Conservation (phyloP, 2,797 vertebrate species). For the Schizopygopsis malacanthus region DNA sequence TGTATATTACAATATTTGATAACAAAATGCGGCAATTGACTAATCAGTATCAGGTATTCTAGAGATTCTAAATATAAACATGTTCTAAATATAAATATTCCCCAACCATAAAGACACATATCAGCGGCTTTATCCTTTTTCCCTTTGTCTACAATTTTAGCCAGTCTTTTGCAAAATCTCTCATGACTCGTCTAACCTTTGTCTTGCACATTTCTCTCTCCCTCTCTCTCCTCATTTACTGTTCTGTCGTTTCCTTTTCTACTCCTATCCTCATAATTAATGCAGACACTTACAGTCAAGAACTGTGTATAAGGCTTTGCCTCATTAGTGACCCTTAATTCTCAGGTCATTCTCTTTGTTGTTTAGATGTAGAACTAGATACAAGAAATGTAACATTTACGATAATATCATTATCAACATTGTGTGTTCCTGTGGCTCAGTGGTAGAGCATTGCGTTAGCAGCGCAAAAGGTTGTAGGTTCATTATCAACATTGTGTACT, state of each 20-base stretch:
- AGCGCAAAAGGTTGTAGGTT: no score
- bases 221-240: slow-evolving; percentile 1
- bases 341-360: neutral
- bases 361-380: neutral
- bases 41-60: neutral
- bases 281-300: slow-evolving; percentile 33
- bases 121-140: neutral
- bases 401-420: neutral
- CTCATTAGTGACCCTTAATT: slow-evolving; percentile 15
- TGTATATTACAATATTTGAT: neutral
- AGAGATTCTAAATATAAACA: neutral
- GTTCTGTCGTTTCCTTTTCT: slow-evolving; percentile 13
- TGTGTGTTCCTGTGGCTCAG: no score
- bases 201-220: neutral
- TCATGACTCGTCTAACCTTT: neutral
- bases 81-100: neutral
- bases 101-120: neutral
- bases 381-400: neutral
- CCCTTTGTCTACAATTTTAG: neutral
- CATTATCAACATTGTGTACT: no score
- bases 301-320: slow-evolving; percentile 2
- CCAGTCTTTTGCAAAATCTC: neutral
- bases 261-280: slow-evolving; percentile 47
- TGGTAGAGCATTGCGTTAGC: no score
- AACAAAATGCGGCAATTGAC: neutral